phyloP scores from a whole-genome alignment of 1,140 invertebrate genomes.

The Oncopeltus fasciatus region DNA sequence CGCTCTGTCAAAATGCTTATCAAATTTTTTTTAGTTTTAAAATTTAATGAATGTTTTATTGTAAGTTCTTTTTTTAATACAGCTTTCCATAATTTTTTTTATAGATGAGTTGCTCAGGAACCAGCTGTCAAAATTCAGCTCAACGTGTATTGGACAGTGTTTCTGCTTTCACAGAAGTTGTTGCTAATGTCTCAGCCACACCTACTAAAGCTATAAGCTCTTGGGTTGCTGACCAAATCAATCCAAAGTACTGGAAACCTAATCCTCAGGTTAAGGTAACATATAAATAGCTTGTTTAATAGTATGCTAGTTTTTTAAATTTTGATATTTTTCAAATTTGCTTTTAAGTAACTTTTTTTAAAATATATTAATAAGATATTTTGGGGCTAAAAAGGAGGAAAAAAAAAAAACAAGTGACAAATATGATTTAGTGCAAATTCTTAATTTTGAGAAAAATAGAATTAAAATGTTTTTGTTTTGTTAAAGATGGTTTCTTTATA shows the following conservation, averaged over 20 bases:
- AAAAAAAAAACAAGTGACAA: too few species aligned
- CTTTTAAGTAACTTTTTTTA: too few species aligned
- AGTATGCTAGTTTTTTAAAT: too few species aligned
- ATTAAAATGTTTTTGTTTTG: too few species aligned
- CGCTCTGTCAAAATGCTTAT: not conserved
- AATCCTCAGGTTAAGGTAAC: conserved; percentile 56
- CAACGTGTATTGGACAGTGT: conserved; percentile 62
- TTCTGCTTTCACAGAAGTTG: conserved; percentile 50
- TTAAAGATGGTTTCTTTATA: too few species aligned
- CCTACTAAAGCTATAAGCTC: conserved; percentile 52
- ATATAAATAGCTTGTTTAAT: not conserved
- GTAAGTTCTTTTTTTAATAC: not conserved
- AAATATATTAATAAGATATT: too few species aligned
- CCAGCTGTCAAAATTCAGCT: conserved; percentile 47
- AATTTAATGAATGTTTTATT: not conserved
- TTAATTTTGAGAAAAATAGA: too few species aligned
- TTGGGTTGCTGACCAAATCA: conserved; percentile 64
- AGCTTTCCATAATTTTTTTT: conserved; percentile 11
- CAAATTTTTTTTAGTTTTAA: conserved; percentile 1
- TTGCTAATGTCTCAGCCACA: conserved; percentile 49
- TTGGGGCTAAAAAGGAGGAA: too few species aligned
- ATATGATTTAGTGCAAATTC: too few species aligned
- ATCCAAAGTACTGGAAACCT: conserved; percentile 66
- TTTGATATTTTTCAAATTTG: too few species aligned
- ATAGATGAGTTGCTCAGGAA: conserved; percentile 16